Evolutionary conservation across 2,797 vertebrate species (phyloP).

Genomic region (Staurois parvus): DNA sequence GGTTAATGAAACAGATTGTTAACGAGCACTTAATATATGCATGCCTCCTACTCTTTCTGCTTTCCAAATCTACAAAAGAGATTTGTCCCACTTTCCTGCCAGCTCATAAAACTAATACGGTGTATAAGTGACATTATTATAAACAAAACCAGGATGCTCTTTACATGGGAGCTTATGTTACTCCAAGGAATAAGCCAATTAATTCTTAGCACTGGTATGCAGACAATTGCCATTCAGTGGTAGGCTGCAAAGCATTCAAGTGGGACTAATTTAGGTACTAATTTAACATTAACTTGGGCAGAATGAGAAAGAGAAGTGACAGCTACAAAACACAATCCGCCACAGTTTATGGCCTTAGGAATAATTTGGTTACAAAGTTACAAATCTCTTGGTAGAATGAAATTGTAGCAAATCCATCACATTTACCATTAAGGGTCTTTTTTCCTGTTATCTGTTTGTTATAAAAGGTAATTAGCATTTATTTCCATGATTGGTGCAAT

Average conservation of each 20-base stretch:
- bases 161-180: slow-evolving; percentile 31
- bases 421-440: slow-evolving; percentile 23
- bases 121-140: slow-evolving; percentile 39
- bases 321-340: slow-evolving; percentile 67
- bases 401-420: slow-evolving; percentile 3
- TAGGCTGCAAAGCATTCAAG: slow-evolving; percentile 59
- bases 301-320: slow-evolving; percentile 70
- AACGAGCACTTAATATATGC: slow-evolving; percentile 23
- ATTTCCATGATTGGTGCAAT: not conserved
- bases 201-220: slow-evolving; percentile 51
- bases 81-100: slow-evolving; percentile 38
- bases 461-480: slow-evolving; percentile 15
- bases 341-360: slow-evolving; percentile 66
- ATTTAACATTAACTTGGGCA: slow-evolving; percentile 67
- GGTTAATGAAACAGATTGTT: slow-evolving; percentile 25
- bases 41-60: not conserved
- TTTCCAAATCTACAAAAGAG: slow-evolving; percentile 5
- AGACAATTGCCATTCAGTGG: slow-evolving; percentile 46
- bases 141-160: slow-evolving; percentile 40
- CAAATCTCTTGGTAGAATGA: slow-evolving; percentile 33
- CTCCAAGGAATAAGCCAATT: slow-evolving; percentile 58
- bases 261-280: slow-evolving; percentile 67
- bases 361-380: slow-evolving; percentile 61
- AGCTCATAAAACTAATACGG: slow-evolving; percentile 41
- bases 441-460: not conserved